These are phyloP conservation scores for Oplegnathus fasciatus DNA, from an alignment of 2,113 vertebrate genomes.

Conservation along the genomic window DNA sequence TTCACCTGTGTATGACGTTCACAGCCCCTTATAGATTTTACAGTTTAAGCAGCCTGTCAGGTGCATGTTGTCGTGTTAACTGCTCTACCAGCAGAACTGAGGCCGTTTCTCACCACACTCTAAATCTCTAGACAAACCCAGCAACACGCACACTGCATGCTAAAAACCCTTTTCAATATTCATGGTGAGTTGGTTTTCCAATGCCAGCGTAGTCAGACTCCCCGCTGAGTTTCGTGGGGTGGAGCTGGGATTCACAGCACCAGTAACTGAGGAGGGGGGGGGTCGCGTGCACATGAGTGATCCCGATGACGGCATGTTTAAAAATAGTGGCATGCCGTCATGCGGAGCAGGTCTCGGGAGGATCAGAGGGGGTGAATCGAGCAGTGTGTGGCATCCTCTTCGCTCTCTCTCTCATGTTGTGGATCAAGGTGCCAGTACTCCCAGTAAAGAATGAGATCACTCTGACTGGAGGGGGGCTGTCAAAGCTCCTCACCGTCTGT, in stretches of 20 bases:
- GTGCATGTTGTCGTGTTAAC: slow-evolving; percentile 41
- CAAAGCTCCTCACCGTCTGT: slow-evolving; percentile 47
- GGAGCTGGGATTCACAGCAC: slow-evolving; percentile 52
- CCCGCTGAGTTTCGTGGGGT: slow-evolving; percentile 51
- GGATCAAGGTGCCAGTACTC: slow-evolving; percentile 71
- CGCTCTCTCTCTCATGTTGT: slow-evolving; percentile 49
- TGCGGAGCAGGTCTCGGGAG: slow-evolving; percentile 58
- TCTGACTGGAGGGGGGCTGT: slow-evolving; percentile 53
- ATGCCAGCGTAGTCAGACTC: slow-evolving; percentile 43
- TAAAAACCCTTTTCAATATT: slow-evolving; percentile 76
- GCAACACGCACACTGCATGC: slow-evolving; percentile 52
- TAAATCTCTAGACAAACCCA: slow-evolving; percentile 38
- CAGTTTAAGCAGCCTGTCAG: slow-evolving; percentile 37
- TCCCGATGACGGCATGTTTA: slow-evolving; percentile 80
- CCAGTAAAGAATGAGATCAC: slow-evolving; percentile 67
- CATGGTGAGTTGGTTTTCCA: slow-evolving; percentile 65
- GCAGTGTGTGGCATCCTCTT: slow-evolving; percentile 42
- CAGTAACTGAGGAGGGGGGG: background rate
- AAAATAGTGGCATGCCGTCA: slow-evolving; percentile 80
- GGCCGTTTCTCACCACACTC: slow-evolving; percentile 22
- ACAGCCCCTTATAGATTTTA: slow-evolving; percentile 48
- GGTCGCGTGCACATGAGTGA: slow-evolving; percentile 34
- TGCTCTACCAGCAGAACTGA: slow-evolving; percentile 28
- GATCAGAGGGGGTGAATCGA: slow-evolving; percentile 27
- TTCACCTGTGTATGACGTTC: slow-evolving; percentile 18